Evolutionary conservation across 2,888 invertebrate genomes (phyloP).

Genomic region (Amphiduros pacificus): DNA sequence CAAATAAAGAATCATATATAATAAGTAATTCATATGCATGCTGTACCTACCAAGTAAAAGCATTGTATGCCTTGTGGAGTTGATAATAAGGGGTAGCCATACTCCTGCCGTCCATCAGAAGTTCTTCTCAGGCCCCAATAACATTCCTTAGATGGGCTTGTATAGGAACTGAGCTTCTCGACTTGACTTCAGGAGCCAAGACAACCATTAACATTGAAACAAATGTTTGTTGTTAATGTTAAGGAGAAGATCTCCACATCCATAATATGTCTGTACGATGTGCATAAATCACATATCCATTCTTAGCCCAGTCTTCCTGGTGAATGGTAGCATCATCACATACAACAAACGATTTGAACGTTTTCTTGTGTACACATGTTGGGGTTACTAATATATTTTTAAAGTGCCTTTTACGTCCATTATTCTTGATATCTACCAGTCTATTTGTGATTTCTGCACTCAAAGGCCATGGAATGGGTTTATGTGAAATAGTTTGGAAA

Average conservation of each 20-base stretch:
- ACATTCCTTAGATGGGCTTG: no score
- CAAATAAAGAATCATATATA: not conserved
- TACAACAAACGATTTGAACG: not conserved
- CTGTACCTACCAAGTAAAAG: not conserved
- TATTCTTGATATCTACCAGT: not conserved
- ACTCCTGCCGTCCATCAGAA: not conserved
- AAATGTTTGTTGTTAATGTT: not conserved
- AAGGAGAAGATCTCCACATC: not conserved
- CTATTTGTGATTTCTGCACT: not conserved
- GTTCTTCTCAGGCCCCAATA: no score
- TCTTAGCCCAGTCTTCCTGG: not conserved
- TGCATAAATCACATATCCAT: not conserved
- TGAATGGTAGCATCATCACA: not conserved
- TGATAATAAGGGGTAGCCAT: not conserved
- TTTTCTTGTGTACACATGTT: not conserved
- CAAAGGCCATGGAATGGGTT: not conserved
- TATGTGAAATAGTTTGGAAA: no score
- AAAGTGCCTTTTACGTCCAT: not conserved
- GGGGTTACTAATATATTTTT: not conserved
- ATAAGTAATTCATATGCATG: not conserved
- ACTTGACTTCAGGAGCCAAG: not conserved
- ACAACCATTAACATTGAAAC: not conserved
- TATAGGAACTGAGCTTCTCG: no score
- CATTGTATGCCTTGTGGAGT: not conserved
- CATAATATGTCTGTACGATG: not conserved